These are phyloP conservation scores for Ia io DNA, from an alignment of 2,113 vertebrate genomes.

Conservation along the genomic window DNA sequence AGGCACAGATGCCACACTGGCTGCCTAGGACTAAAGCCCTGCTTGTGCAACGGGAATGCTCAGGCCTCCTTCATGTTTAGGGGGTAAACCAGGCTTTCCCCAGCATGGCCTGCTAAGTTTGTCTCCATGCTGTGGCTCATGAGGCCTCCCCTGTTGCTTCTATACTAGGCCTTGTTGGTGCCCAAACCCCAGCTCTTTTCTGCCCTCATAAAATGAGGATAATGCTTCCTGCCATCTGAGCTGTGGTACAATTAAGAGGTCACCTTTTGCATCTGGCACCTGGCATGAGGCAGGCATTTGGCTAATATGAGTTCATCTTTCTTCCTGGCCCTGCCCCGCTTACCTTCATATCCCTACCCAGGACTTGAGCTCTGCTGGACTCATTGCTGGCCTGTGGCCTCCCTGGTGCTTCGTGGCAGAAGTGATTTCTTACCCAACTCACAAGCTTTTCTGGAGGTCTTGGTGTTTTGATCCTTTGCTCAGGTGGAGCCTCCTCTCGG, in stretches of 20 bases:
- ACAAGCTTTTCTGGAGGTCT: constrained; percentile 27
- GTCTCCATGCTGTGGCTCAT: neutral
- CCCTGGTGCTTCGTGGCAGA: constrained; percentile 14
- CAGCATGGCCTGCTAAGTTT: neutral
- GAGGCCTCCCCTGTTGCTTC: neutral
- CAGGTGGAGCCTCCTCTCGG: neutral
- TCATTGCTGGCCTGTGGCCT: neutral
- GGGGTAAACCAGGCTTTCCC: neutral
- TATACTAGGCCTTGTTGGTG: constrained; percentile 24
- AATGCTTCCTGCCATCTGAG: constrained; percentile 14
- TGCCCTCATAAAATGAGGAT: constrained; percentile 42
- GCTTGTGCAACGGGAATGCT: neutral
- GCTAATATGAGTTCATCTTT: constrained; percentile 12
- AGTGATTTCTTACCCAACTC: constrained; percentile 26
- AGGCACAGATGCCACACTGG: neutral
- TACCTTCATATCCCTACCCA: neutral
- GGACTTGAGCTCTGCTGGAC: constrained; percentile 12
- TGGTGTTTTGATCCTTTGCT: constrained; percentile 34
- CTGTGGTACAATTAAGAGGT: constrained; percentile 51
- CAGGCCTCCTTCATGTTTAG: constrained; percentile 16
- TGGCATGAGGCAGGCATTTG: neutral
- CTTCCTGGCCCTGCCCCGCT: neutral
- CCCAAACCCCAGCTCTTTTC: neutral
- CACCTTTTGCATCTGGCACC: constrained; percentile 27
- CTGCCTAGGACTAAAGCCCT: neutral